Base-by-base conservation (phyloP, 2,797 vertebrate species). In the Sebastes dallii region DNA sequence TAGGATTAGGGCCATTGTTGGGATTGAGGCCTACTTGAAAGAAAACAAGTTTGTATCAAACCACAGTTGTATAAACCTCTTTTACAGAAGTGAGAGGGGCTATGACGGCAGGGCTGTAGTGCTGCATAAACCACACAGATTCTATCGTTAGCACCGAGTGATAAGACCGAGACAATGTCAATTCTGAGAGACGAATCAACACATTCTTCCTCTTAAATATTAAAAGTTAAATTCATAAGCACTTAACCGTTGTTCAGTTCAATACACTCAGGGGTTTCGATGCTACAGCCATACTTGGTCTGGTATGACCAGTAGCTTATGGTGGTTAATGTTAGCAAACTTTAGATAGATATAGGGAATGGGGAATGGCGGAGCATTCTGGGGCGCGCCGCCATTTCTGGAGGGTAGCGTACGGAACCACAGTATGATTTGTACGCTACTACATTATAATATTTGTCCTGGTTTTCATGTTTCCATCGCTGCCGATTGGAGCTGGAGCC, bases 61-160 rank as follows among this genome's bases (percentile, higher is more conserved):
- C 78, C 66, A 34, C 78, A 55, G 8, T 32, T 77, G 50, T 36
- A 50, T 66, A 25, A 39, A 34, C n/a, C 55, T 72, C 24, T 67
- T 25, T 25, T 9, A 71, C 8, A 54, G 61, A 27, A 24, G 59
- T 32, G 6, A 20, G 52, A 8, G 27, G 36, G 29, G 36, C 36
- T 66, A 25, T 14, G 18, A 66, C 39, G 66, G 64, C 78, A 54
- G 39, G n/a, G 46, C 36, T 70, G 36, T 32, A 34, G 39, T 18
- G 6, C 39, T 25, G 18, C 34, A 27, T 2, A 62, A 4, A 20
- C 6, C 56, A 61, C 4, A 30, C 1, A n/a, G 27, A 27, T n/a
- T 24, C n/a, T 46, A 4, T 32, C 0, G 1, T 54, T 30, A 14
- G 24, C 52, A 54, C 22, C 4, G 22, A 22, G 12, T 9, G 46